Evolutionary conservation across 2,113 vertebrate genomes (phyloP).

Genomic region (Podocnemis expansa): DNA sequence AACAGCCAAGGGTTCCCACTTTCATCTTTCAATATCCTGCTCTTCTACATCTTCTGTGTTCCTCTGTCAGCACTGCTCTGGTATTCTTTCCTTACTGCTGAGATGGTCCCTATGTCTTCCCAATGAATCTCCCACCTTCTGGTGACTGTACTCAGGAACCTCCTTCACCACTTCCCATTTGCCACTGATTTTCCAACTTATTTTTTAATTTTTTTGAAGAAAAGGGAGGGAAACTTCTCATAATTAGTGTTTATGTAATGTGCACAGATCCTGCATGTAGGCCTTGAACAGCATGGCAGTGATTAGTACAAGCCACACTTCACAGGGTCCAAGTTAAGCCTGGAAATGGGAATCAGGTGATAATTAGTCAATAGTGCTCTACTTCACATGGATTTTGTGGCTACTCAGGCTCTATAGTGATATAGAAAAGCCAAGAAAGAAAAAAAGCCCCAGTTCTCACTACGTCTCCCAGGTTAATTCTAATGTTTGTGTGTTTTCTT

Average conservation of each 20-base stretch:
- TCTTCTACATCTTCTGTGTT: neutral
- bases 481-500: constrained; percentile 1
- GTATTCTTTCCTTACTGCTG: too few relatives aligned
- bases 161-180: too few relatives aligned
- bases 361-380: neutral
- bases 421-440: neutral
- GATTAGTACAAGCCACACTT: constrained; percentile 2
- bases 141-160: neutral
- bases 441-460: neutral
- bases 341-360: neutral
- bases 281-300: neutral
- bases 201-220: neutral
- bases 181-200: neutral
- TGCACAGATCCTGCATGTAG: neutral
- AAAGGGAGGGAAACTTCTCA: neutral
- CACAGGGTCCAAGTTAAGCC: neutral
- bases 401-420: neutral
- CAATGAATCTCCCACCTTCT: too few relatives aligned
- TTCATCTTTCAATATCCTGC: neutral
- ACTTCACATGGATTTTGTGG: neutral
- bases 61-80: neutral
- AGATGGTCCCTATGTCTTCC: too few relatives aligned
- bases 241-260: neutral
- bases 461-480: neutral
- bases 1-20: neutral